A percentile compares a stretch with the other conserved stretches of the same genome.
Evolutionary conservation across 2,888 invertebrate species (phyloP).

Genomic region (Augochlorella aurata): DNA sequence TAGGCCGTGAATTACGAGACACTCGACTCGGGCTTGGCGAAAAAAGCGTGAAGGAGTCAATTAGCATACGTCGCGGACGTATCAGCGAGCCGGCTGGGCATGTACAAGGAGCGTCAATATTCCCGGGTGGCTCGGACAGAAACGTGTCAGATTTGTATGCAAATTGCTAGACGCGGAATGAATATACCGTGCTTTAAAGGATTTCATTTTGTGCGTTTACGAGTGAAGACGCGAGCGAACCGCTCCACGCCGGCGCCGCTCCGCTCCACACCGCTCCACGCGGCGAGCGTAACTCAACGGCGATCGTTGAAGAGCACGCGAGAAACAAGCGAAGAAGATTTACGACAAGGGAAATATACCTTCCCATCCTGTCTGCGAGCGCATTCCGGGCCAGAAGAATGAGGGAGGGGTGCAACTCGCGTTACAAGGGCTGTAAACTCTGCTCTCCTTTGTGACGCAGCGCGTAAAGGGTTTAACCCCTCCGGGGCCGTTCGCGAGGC

Average conservation of each 20-base stretch:
- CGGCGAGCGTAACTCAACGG: constrained; percentile 64
- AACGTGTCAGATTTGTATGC: constrained; percentile 59
- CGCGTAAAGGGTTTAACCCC: constrained; percentile 74
- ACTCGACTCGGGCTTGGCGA: background rate
- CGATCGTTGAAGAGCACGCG: constrained; percentile 67
- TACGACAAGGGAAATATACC: constrained; percentile 67
- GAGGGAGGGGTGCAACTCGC: constrained; percentile 55
- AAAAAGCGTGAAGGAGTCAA: constrained; percentile 19
- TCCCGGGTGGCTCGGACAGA: constrained; percentile 6
- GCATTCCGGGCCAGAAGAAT: constrained; percentile 65
- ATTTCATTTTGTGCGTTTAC: constrained; percentile 68
- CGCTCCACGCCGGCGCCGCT: constrained; percentile 1
- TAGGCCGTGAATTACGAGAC: background rate
- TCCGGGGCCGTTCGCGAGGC: constrained; percentile 45
- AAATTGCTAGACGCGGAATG: constrained; percentile 60
- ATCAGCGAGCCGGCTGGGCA: constrained; percentile 1
- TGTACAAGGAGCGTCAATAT: constrained; percentile 39
- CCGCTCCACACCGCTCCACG: background rate
- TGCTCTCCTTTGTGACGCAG: constrained; percentile 76
- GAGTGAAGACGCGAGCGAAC: constrained; percentile 58
- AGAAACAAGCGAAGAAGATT: constrained; percentile 71
- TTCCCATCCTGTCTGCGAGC: constrained; percentile 46
- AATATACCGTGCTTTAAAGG: constrained; percentile 64
- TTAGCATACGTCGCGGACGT: constrained; percentile 30
- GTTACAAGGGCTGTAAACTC: constrained; percentile 65